Base-by-base conservation (phyloP, 2,888 invertebrate genomes). In the Melanostoma scalare region DNA sequence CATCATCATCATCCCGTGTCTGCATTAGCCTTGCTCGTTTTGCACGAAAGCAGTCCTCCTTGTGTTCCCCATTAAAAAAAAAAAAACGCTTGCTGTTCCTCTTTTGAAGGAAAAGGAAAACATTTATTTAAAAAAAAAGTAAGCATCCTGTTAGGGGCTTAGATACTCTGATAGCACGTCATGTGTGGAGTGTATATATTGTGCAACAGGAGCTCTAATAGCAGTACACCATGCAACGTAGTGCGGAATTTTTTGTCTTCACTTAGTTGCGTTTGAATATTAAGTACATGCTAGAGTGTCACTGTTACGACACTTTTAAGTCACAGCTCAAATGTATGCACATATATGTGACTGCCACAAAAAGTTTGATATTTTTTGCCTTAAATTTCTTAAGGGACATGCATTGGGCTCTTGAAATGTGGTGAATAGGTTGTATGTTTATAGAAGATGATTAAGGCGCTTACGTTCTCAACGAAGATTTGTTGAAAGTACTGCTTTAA, bases 171-270 rank as follows among this genome's bases (percentile, higher is more conserved):
- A 75, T 75, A 75, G 60, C 48, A 72, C 53, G 72, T 67, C 52
- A 55, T 69, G 50, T 73, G 71, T 52, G 35, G 46, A 36, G 46
- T 46, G 20, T 46, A 36, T 36, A 20, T 20, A 44, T 30, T 61
- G 31, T 71, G 76, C 76, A 73, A 74, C 79, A 74, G 61, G 73
- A 73, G 33, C 40, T 20, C 20, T 72, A 72, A 69, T 58, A 52
- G 36, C 52, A 36, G 10, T 36, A 52, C 65, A 42, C 20, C 74
- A 52, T 52, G 71, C 71, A 60, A 67, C 67, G 56, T 48, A 0
- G 6, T n/a, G 30, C 4, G 6, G 20, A 9, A n/a, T 20, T 3
- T 61, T 61, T 61, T 50, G 50, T 36, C 61, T 38, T 40, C 20
- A 40, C 8, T 35, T 44, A 48, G 61, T 40, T 48, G 38, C 48